Base-by-base conservation (phyloP, 1,140 invertebrate species). In the Lepidostoma basale region DNA sequence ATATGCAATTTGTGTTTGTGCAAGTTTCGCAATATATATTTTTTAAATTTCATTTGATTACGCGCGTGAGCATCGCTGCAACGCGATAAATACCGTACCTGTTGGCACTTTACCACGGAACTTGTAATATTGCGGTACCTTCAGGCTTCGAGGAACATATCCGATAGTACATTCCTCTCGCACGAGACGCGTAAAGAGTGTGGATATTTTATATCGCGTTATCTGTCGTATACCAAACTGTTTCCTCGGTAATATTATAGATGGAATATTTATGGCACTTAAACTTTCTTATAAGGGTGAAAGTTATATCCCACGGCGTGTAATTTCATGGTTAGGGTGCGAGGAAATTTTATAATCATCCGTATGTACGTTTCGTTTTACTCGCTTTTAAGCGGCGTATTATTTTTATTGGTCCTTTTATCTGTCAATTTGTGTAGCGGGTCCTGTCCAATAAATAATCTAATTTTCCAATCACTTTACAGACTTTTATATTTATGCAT, bases 241-340 rank as follows among this genome's bases (percentile, higher is more conserved):
- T 26, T 54, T 20, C 20, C 23, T 18, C 49, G n/a, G 30, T 47
- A 26, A 39, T 59, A 59, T 39, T 23, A n/a, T 39, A 22, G 18
- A 40, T 39, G 54, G 30, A 39, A 36, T 59, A 59, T 59, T 59
- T 59, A 59, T 40, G 54, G 54, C 12, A 39, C 54, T 59, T 2
- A 39, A 59, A 59, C 18, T 40, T 59, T 59, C 20, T 20, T 59
- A 39, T n/a, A 40, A 10, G 36, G 16, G 30, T 59, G 40, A 59
- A 59, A 59, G 54, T 59, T 59, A 39, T 59, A 39, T 18, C 30
- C 22, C 23, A 59, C 54, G 14, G 30, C 30, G 30, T 59, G 54
- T 59, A 40, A 59, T 59, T 59, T 59, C 33, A 14, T 18, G 54
- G 10, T 22, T 8, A 40, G n/a, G 36, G 36, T 39, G 54, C 30